Evolutionary conservation across 2,888 invertebrate species (phyloP).

Genomic region (Barypeithes pellucidus): DNA sequence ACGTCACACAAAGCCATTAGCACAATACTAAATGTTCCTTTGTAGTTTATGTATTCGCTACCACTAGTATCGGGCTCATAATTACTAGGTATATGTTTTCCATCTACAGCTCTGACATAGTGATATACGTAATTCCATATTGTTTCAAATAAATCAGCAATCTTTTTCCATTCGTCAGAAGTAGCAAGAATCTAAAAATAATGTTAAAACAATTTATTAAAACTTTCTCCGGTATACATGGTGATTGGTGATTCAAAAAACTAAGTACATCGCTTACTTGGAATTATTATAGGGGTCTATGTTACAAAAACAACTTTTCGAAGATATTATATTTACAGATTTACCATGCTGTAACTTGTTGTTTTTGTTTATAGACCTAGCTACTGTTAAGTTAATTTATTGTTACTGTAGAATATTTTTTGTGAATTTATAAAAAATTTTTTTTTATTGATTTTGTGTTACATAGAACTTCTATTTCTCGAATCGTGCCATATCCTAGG

Average conservation of each 20-base stretch:
- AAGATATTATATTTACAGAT: too few relatives aligned
- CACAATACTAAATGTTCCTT: constrained; percentile 6
- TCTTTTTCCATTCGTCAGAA: constrained; percentile 7
- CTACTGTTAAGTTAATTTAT: too few relatives aligned
- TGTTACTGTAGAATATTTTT: too few relatives aligned
- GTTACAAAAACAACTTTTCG: too few relatives aligned
- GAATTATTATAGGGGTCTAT: too few relatives aligned
- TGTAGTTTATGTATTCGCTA: constrained; percentile 4
- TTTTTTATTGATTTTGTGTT: too few relatives aligned
- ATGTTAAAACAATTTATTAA: neutral
- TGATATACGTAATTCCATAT: neutral
- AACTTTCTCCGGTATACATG: neutral
- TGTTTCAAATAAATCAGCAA: neutral
- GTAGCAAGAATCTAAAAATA: neutral
- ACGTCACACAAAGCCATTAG: constrained; percentile 11
- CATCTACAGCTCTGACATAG: neutral
- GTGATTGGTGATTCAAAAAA: neutral
- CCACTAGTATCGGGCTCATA: neutral
- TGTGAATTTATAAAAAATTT: too few relatives aligned
- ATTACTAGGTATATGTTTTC: constrained; percentile 14
- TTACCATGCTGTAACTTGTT: too few relatives aligned
- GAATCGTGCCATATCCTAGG: too few relatives aligned
- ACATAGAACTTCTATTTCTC: too few relatives aligned
- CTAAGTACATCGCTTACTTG: too few relatives aligned
- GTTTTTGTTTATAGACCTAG: too few relatives aligned